phyloP scores from a whole-genome alignment of 2,888 invertebrate species.

The Metacarcinus magister region DNA sequence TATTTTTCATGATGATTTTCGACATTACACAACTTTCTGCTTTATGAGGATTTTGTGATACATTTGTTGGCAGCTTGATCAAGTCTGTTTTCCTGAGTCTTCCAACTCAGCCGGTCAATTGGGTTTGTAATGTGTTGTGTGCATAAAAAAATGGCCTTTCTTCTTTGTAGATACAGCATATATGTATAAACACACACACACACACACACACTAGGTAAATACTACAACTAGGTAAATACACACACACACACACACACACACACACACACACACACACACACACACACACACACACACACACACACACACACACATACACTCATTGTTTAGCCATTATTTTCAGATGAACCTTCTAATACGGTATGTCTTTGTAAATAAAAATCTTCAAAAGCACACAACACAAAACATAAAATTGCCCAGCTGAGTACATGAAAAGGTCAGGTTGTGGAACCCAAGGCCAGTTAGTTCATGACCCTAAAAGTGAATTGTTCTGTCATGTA shows the following conservation, averaged over 20 bases:
- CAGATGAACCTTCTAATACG: background rate
- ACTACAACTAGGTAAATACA: background rate
- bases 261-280: background rate
- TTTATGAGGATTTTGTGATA: background rate
- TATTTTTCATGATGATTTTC: background rate
- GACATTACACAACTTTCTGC: background rate
- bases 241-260: constrained; percentile 35
- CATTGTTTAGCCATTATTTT: background rate
- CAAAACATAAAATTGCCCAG: background rate
- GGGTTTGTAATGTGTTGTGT: constrained; percentile 27
- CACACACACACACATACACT: constrained; percentile 14
- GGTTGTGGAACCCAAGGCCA: background rate
- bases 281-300: constrained; percentile 54
- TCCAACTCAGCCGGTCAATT: background rate
- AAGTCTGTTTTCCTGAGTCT: constrained; percentile 1
- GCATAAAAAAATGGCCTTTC: background rate
- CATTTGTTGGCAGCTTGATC: background rate
- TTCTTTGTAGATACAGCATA: background rate
- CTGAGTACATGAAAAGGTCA: background rate
- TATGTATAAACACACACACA: background rate
- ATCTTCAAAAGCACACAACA: background rate
- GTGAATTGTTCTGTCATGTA: background rate
- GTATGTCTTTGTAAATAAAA: background rate
- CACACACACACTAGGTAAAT: too few species aligned
- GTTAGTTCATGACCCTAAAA: background rate